These are phyloP conservation scores for Speoplatyrhinus poulsoni DNA, from an alignment of 2,113 vertebrate genomes.

Conservation along the genomic window DNA sequence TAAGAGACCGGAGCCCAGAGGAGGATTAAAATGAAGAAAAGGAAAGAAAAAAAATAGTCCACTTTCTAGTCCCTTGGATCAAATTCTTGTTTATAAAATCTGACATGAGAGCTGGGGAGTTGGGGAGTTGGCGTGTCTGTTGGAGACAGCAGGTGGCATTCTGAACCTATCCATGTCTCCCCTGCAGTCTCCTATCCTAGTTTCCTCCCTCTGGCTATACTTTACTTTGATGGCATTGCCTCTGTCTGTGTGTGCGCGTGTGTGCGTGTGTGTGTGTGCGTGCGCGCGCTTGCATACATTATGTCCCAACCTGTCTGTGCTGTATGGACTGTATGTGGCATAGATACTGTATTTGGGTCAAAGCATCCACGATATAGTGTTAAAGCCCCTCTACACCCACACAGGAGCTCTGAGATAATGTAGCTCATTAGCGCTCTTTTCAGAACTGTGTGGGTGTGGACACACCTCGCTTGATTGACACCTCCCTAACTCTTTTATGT, in stretches of 20 bases:
- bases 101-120: slow-evolving; percentile 29
- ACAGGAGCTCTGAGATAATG: too few relatives aligned
- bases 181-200: slow-evolving; percentile 7
- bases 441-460: too few relatives aligned
- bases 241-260: background rate
- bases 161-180: slow-evolving; percentile 31
- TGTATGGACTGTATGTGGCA: too few relatives aligned
- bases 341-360: too few relatives aligned
- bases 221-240: slow-evolving; percentile 58
- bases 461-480: too few relatives aligned
- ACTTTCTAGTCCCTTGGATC: slow-evolving; percentile 38
- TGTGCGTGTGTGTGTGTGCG: slow-evolving; percentile 15
- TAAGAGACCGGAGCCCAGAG: slow-evolving; percentile 40
- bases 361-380: too few relatives aligned
- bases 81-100: slow-evolving; percentile 50
- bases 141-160: slow-evolving; percentile 46
- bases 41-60: background rate
- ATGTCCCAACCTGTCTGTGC: too few relatives aligned
- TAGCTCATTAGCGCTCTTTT: too few relatives aligned
- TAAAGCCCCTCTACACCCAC: too few relatives aligned
- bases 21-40: slow-evolving; percentile 48
- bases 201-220: slow-evolving; percentile 40
- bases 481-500: too few relatives aligned
- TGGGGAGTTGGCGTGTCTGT: slow-evolving; percentile 13
- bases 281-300: background rate